Evolutionary conservation across 2,888 invertebrate species (phyloP), one percentile per base, ranked within the genome.

Genomic region (Pristionchus fissidentatus): DNA sequence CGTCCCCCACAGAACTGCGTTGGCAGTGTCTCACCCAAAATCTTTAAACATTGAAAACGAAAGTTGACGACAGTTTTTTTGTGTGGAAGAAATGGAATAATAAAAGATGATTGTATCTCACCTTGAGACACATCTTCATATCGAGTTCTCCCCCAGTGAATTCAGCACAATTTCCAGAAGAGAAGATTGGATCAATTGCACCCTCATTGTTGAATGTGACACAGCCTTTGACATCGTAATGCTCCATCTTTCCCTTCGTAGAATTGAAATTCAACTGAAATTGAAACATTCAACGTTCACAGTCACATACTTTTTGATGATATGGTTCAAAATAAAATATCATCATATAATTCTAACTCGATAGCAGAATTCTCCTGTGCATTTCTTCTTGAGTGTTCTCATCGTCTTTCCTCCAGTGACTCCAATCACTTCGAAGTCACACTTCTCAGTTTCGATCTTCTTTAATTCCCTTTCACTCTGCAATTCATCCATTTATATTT

Each of bases 131-230:
- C 8, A 89, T 88, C 46, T 87, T 84, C 57, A 91, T 90, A 73
- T 85, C 73, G 60, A 92, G 77, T 26, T 87, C 86, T 75, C 91
- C 91, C 57, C 89, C 89, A 8, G 84, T 77, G 85, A 91, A 92
- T 35, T 85, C 85, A 19, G 90, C 92, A 84, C 91, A 92, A 52
- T 92, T 91, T n/a, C 86, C 87, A 7, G 90, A 90, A 43, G 91
- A 86, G 35, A 92, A 79, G 81, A 91, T 91, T 49, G 91, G 91
- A 4, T 91, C 89, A 52, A 92, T 83, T n/a, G 87, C 84, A 15
- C 90, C 88, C 15, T 46, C 35, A 32, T 43, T 22, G 55, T 70
- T 84, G 85, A 90, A 91, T 2, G 89, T 87, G 70, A 88, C 90
- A 79, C 91, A 91, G 60, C 91, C 91, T 29, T 85, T 86, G 70